Evolutionary conservation across 2,797 vertebrate species (phyloP), one percentile per base, ranked within the genome.

Genomic region (Octomys mimax): DNA sequence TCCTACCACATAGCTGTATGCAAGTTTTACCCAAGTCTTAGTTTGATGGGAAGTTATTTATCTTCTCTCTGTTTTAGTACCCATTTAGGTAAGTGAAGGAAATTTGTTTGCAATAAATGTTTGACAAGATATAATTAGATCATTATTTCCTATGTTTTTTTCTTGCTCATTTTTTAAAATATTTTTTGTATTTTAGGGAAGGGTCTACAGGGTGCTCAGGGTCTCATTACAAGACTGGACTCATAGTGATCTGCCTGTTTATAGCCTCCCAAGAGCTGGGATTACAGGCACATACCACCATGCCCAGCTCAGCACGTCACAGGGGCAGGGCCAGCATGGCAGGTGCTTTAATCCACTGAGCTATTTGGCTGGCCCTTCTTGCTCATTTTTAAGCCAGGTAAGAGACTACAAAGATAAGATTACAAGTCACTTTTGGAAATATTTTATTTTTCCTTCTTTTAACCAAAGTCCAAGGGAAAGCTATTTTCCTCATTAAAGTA

Each of bases 401-500:
- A 80, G 26, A 92, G 54, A 6, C 31, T 77, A 78, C 70, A 19
- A 64, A 22, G 62, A 83, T n/a, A 28, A 88, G 39, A 52, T 75
- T 77, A 86, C 31, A 89, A 91, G 78, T 88, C 39, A n/a, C 8
- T 82, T 73, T 75, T 78, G 62, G 49, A 71, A 66, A 80, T 49
- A 2, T 49, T 49, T 71, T 33, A 14, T 39, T 92, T 87, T 96
- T 5, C 46, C 61, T 96, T 59, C 61, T 91, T 83, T 93, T 31
- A 64, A 52, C 42, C 36, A 49, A 54, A 90, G 84, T 70, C 46
- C 28, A 92, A 12, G 19, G 49, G 39, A 86, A 22, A 84, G 49
- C 13, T 68, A n/a, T 82, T 89, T 93, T 68, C 26, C 21, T 22
- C 52, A 42, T 79, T 57, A 81, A 79, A 71, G 12, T 46, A 1